Base-by-base conservation (phyloP, 2,888 invertebrate genomes). In the Prostheceraeus crozeri region DNA sequence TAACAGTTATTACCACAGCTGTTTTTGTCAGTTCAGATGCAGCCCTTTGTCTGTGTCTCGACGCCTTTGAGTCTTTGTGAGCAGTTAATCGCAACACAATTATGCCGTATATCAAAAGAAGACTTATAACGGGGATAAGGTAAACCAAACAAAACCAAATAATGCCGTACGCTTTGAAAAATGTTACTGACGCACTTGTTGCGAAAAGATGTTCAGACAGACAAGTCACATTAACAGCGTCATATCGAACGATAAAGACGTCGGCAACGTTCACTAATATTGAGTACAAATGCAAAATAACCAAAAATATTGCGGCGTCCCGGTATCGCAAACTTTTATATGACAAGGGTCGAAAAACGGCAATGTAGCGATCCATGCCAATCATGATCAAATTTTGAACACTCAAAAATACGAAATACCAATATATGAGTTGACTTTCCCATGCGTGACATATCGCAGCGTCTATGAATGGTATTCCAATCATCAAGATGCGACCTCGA, bases 341-440 rank as follows among this genome's bases (percentile, higher is more conserved):
- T 14, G 14, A 25, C 3, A 55, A 33, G 2, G 55, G 55, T 2
- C 55, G 52, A 36, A 53, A 55, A 3, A 55, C 55, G 1, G 55
- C 55, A 40, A 30, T 40, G 21, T 55, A 55, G 28, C 55, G 55
- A 52, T 55, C 55, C 51, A 55, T 33, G 2, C 35, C 55, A n/a
- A 55, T 55, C 14, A 55, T 33, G 3, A 55, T 23, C 2, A 55
- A 23, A 52, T 55, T 55, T 48, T 55, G 55, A 11, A 55, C 55
- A 23, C 55, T 55, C 16, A 40, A 28, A 40, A 55, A 55, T 11
- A 55, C 55, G 21, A 55, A 55, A 23, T 55, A 55, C 55, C 55
- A 55, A 33, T 55, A 55, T 3, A 55, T 25, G 11, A 55, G 55
- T 48, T 55, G 55, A 40, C 55, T 55, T 14, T 6, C 40, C 36